These are phyloP conservation scores for Athripsodes cinereus DNA, from an alignment of 2,888 invertebrate genomes.

Conservation along the genomic window DNA sequence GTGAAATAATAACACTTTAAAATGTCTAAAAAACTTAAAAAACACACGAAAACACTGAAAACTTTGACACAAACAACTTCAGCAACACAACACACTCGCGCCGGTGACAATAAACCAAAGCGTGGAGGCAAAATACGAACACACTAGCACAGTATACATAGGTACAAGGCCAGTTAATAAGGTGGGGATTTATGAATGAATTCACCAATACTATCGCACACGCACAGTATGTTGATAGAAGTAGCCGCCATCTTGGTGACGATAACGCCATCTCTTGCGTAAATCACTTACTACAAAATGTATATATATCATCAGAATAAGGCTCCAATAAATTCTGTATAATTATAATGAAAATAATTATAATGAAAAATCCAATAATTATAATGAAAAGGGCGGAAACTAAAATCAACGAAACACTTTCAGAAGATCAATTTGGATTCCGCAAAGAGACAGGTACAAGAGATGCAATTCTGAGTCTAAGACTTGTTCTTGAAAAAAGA, in stretches of 20 bases:
- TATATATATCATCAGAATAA: too few relatives aligned
- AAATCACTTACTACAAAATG: background rate
- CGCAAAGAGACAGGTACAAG: too few relatives aligned
- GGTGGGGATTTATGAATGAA: constrained; percentile 51
- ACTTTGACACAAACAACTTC: constrained; percentile 6
- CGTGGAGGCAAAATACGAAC: constrained; percentile 7
- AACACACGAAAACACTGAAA: constrained; percentile 19
- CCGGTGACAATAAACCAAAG: constrained; percentile 21
- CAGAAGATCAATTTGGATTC: too few relatives aligned
- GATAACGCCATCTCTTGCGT: constrained; percentile 6
- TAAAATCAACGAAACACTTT: too few relatives aligned
- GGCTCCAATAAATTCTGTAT: too few relatives aligned
- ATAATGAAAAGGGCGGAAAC: too few relatives aligned
- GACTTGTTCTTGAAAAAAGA: too few relatives aligned
- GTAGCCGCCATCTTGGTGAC: constrained; percentile 10
- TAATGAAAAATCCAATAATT: too few relatives aligned
- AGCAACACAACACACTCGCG: constrained; percentile 21
- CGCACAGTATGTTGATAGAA: background rate
- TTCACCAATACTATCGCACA: constrained; percentile 16
- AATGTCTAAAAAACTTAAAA: constrained; percentile 14
- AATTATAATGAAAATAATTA: too few relatives aligned
- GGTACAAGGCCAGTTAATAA: constrained; percentile 22
- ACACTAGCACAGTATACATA: background rate
- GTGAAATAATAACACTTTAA: constrained; percentile 13
- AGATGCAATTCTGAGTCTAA: too few relatives aligned